phyloP scores from a whole-genome alignment of 2,113 vertebrate species.

The Polypterus senegalus region DNA sequence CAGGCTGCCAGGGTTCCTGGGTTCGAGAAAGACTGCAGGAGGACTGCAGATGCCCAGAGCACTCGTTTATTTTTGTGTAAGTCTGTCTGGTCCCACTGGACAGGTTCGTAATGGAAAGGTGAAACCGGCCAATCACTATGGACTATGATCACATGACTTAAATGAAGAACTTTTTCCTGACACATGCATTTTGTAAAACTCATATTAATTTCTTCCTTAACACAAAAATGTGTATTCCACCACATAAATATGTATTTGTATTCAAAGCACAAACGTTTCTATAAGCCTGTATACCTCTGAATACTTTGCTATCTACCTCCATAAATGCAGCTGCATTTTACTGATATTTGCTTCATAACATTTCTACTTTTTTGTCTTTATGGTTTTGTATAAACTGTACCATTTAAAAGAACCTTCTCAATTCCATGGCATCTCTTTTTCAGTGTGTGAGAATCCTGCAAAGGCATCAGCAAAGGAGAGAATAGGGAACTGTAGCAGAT shows the following conservation, averaged over 20 bases:
- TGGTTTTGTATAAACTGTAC: conserved; percentile 9
- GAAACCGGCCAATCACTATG: conserved; percentile 23
- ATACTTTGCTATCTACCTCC: conserved; percentile 53
- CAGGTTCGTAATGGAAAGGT: conserved; percentile 11
- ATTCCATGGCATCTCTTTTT: neutral
- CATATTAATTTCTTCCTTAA: conserved; percentile 10
- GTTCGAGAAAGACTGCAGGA: conserved; percentile 48
- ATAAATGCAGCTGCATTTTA: conserved; percentile 35
- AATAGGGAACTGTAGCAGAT: too few species aligned
- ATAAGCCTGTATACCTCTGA: conserved; percentile 36
- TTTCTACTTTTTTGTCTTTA: conserved; percentile 31
- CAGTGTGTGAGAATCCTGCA: neutral
- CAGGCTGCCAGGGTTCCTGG: conserved; percentile 67
- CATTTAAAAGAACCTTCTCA: neutral
- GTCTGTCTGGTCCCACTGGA: conserved; percentile 3
- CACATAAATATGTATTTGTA: conserved; percentile 19
- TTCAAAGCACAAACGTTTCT: conserved; percentile 36
- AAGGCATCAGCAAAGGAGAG: too few species aligned
- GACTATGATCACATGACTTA: conserved; percentile 17
- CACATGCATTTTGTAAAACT: conserved; percentile 32
- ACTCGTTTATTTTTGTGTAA: conserved; percentile 62
- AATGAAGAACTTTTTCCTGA: conserved; percentile 37
- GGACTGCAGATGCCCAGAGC: conserved; percentile 50
- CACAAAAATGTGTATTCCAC: conserved; percentile 20
- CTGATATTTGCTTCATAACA: conserved; percentile 41